phyloP scores from a whole-genome alignment of 2,888 invertebrate species.

The Rhodophaea formosa region DNA sequence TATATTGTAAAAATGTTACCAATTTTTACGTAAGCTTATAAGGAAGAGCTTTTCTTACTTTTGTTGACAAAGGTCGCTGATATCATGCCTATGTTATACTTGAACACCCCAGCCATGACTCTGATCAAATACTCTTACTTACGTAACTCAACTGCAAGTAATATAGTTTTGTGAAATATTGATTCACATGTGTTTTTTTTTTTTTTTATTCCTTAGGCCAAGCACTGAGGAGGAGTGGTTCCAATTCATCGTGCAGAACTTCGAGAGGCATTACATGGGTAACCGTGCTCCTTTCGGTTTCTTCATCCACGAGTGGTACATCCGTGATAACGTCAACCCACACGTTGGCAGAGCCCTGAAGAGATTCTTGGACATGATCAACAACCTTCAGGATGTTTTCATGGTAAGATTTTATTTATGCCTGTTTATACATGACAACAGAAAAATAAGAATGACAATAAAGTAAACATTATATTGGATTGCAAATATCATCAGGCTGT shows the following conservation, averaged over 20 bases:
- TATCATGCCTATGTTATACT: no score
- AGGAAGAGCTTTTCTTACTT: no score
- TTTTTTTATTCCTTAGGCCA: slow-evolving; percentile 37
- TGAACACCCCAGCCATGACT: no score
- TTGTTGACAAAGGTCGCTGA: no score
- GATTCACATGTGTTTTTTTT: no score
- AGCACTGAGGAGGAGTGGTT: slow-evolving; percentile 70
- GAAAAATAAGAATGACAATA: background rate
- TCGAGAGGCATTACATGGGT: slow-evolving; percentile 82
- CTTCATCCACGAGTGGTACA: slow-evolving; percentile 85
- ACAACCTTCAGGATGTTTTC: slow-evolving; percentile 78
- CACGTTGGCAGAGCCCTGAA: slow-evolving; percentile 72
- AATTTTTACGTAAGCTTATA: no score
- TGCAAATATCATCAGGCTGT: no score
- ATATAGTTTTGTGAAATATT: background rate
- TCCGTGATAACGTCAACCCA: slow-evolving; percentile 42
- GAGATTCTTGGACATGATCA: slow-evolving; percentile 80
- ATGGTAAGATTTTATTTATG: slow-evolving; percentile 59
- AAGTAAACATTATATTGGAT: no score
- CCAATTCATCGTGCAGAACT: slow-evolving; percentile 82
- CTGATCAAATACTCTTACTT: no score
- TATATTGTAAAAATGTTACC: no score
- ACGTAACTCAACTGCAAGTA: no score
- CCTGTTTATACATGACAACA: background rate
- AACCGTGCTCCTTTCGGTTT: slow-evolving; percentile 86